Evolutionary conservation across 2,888 invertebrate genomes (phyloP).

Genomic region (Endomychus coccineus): DNA sequence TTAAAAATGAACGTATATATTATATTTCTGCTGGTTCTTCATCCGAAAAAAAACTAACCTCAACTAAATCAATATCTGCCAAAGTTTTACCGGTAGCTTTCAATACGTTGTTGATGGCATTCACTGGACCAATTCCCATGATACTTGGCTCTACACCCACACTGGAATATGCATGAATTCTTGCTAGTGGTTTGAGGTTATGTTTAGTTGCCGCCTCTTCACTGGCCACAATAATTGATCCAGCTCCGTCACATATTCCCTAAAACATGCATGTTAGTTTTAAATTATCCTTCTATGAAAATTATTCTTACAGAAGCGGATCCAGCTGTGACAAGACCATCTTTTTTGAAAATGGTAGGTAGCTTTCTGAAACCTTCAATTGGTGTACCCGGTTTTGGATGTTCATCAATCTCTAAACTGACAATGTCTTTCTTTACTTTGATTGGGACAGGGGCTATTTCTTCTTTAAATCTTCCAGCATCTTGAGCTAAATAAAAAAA

Average conservation of each 20-base stretch:
- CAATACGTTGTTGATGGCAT: slow-evolving; percentile 82
- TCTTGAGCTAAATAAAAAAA: too few relatives aligned
- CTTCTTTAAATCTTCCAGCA: slow-evolving; percentile 81
- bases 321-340: slow-evolving; percentile 91
- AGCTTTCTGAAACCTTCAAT: slow-evolving; percentile 79
- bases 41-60: slow-evolving; percentile 69
- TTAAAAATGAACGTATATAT: slow-evolving; percentile 4
- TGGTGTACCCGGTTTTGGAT: slow-evolving; percentile 85
- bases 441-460: slow-evolving; percentile 78
- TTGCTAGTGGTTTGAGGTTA: slow-evolving; percentile 80
- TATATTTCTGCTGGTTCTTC: not conserved
- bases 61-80: slow-evolving; percentile 85
- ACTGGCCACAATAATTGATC: slow-evolving; percentile 81
- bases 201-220: slow-evolving; percentile 79
- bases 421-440: slow-evolving; percentile 77
- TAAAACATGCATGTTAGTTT: slow-evolving; percentile 37
- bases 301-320: slow-evolving; percentile 72
- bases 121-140: slow-evolving; percentile 96
- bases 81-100: slow-evolving; percentile 70
- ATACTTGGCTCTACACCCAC: slow-evolving; percentile 95
- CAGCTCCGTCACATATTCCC: slow-evolving; percentile 98
- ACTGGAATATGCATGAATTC: slow-evolving; percentile 84
- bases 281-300: slow-evolving; percentile 5
- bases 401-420: slow-evolving; percentile 81
- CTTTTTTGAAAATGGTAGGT: slow-evolving; percentile 85